These are phyloP conservation scores for Sminthurinus aureus DNA, from an alignment of 2,888 invertebrate species.

Conservation along the genomic window DNA sequence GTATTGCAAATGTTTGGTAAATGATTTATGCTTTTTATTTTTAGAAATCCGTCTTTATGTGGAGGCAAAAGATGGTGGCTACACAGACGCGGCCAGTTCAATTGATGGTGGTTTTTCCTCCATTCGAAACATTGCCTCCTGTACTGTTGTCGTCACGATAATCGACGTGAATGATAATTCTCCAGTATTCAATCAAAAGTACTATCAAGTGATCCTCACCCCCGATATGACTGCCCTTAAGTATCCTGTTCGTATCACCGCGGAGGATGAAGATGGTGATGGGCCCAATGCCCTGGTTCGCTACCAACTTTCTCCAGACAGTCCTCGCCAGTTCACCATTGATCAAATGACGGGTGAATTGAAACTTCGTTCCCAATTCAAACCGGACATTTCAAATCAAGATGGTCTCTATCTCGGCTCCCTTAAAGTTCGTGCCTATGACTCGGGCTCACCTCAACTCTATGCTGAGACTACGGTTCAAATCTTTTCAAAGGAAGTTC, in stretches of 20 bases:
- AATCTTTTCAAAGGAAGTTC: conserved; percentile 79
- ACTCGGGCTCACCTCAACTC: conserved; percentile 75
- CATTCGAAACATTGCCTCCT: conserved; percentile 61
- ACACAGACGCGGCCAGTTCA: conserved; percentile 63
- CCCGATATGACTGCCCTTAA: conserved; percentile 78
- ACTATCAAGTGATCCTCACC: conserved; percentile 82
- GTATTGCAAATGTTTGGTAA: neutral
- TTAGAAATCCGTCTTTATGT: conserved; percentile 77
- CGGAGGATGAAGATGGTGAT: conserved; percentile 52
- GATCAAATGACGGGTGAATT: conserved; percentile 55
- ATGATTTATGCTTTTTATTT: conserved; percentile 6
- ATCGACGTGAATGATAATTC: conserved; percentile 85
- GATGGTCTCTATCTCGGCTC: conserved; percentile 55
- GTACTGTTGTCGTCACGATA: conserved; percentile 75
- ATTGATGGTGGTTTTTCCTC: conserved; percentile 69
- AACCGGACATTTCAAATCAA: conserved; percentile 46
- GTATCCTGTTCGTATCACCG: conserved; percentile 77
- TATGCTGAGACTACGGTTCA: conserved; percentile 77
- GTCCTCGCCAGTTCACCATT: conserved; percentile 49
- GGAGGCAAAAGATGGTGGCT: conserved; percentile 87
- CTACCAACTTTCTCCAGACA: conserved; percentile 50
- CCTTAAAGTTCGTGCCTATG: conserved; percentile 51
- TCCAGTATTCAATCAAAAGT: conserved; percentile 80
- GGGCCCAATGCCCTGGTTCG: conserved; percentile 51
- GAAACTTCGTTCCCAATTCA: conserved; percentile 48